Evolutionary conservation across 2,888 invertebrate genomes (phyloP).

Genomic region (Polietes domitor): DNA sequence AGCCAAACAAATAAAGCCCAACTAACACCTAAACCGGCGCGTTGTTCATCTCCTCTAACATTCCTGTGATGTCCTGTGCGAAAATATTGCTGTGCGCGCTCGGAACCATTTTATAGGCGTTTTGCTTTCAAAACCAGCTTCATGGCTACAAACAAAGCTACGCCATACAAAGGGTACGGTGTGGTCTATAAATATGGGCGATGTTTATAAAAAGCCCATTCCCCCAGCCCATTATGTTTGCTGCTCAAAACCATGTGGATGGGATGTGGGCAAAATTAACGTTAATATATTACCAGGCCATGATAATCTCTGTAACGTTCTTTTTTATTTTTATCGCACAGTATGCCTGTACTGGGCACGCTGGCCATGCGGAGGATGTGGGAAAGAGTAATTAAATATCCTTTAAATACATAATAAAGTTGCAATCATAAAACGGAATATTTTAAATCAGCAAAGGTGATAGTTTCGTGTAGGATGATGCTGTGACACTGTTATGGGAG

Average conservation of each 20-base stretch:
- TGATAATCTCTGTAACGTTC: slow-evolving; percentile 36
- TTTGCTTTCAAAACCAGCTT: background rate
- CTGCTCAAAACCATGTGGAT: too few species aligned
- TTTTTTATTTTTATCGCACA: slow-evolving; percentile 23
- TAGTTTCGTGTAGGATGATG: too few species aligned
- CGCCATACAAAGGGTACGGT: background rate
- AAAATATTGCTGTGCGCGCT: background rate
- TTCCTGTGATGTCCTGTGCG: slow-evolving; percentile 13
- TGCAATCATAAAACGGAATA: background rate
- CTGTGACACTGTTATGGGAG: background rate
- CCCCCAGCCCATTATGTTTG: too few species aligned
- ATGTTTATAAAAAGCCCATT: too few species aligned
- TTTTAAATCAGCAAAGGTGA: background rate
- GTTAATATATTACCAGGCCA: slow-evolving; percentile 42
- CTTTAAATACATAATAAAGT: slow-evolving; percentile 37
- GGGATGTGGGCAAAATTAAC: slow-evolving; percentile 55
- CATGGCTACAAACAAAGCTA: too few species aligned
- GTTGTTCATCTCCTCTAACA: background rate
- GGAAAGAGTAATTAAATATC: slow-evolving; percentile 29
- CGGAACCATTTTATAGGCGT: slow-evolving; percentile 7
- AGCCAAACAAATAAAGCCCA: slow-evolving; percentile 39
- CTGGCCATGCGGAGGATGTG: background rate
- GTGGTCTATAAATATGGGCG: slow-evolving; percentile 1
- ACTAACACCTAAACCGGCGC: slow-evolving; percentile 15
- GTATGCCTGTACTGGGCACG: background rate